Percentiles rank a stretch among this genome's conserved stretches.
phyloP scores from a whole-genome alignment of 2,888 invertebrate genomes.

The Meiosimyza decipiens region DNA sequence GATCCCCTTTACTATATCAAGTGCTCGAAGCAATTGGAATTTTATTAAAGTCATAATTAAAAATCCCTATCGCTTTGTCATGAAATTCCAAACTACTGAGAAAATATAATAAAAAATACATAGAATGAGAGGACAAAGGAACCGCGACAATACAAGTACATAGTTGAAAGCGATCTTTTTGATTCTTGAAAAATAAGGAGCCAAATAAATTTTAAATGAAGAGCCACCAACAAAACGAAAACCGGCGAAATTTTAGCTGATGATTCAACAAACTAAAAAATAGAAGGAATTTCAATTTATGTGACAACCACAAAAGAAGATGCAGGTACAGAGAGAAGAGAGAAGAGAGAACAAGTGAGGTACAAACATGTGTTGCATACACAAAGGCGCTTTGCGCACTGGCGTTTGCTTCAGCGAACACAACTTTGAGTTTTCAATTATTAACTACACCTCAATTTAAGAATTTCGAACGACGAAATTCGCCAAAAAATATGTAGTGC shows the following conservation, averaged over 20 bases:
- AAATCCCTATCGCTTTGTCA: constrained; percentile 30
- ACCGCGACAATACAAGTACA: too few species aligned
- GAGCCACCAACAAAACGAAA: background rate
- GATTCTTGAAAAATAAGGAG: background rate
- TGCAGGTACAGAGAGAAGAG: background rate
- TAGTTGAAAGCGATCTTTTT: background rate
- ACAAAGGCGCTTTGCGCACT: background rate
- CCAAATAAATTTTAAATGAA: constrained; percentile 5
- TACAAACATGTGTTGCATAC: background rate
- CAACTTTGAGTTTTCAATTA: too few species aligned
- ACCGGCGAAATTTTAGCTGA: background rate
- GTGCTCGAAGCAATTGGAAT: too few species aligned
- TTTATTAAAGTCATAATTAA: constrained; percentile 13
- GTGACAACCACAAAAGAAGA: constrained; percentile 1
- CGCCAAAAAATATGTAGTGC: too few species aligned
- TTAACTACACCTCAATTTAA: too few species aligned
- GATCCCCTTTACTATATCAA: too few species aligned
- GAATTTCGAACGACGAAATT: too few species aligned
- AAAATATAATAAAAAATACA: background rate
- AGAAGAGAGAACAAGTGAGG: background rate
- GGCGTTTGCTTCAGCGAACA: too few species aligned
- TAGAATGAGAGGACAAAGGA: background rate
- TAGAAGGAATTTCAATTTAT: background rate
- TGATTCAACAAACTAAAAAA: constrained; percentile 27
- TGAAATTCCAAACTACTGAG: constrained; percentile 10